Percentiles rank a stretch among this genome's conserved stretches.
Conservation (phyloP, 2,113 vertebrate species). For the Psammodynastes pulverulentus region DNA sequence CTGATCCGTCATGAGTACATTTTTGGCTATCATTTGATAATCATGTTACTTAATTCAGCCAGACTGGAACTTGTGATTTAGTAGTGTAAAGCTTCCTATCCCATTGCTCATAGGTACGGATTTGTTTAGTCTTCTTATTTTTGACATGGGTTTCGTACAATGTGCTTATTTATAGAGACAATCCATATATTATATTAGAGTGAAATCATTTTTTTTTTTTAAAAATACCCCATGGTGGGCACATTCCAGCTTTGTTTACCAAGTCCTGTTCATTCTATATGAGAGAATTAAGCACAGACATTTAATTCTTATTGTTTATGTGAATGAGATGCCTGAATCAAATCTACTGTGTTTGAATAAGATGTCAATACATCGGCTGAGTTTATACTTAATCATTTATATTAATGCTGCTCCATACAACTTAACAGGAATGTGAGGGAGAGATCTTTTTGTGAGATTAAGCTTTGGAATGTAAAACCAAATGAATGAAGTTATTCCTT, state of each 20-base stretch:
- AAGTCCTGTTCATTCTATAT: not conserved
- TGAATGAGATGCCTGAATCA: not conserved
- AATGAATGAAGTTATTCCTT: not conserved
- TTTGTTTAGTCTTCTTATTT: not conserved
- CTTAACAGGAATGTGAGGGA: not conserved
- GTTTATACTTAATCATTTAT: not conserved
- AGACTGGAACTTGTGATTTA: slow-evolving; percentile 21
- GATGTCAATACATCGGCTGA: not conserved
- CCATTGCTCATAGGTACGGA: not conserved
- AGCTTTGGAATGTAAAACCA: not conserved
- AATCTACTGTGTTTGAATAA: not conserved
- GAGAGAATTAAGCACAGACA: not conserved
- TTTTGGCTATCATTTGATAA: slow-evolving; percentile 23
- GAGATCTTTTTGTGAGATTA: not conserved
- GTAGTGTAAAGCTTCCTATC: not conserved
- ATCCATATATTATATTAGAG: slow-evolving; percentile 23
- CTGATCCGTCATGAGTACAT: not conserved
- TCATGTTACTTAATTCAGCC: not conserved
- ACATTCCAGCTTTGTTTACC: not conserved
- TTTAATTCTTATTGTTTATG: not conserved
- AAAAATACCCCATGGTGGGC: not conserved
- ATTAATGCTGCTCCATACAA: not conserved
- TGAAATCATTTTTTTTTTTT: not conserved
- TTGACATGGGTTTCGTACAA: slow-evolving; percentile 12
- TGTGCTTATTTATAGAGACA: slow-evolving; percentile 28